A percentile compares a stretch with the other conserved stretches of the same genome.
Evolutionary conservation across 2,888 invertebrate species (phyloP).

Genomic region (Diogma glabrata): DNA sequence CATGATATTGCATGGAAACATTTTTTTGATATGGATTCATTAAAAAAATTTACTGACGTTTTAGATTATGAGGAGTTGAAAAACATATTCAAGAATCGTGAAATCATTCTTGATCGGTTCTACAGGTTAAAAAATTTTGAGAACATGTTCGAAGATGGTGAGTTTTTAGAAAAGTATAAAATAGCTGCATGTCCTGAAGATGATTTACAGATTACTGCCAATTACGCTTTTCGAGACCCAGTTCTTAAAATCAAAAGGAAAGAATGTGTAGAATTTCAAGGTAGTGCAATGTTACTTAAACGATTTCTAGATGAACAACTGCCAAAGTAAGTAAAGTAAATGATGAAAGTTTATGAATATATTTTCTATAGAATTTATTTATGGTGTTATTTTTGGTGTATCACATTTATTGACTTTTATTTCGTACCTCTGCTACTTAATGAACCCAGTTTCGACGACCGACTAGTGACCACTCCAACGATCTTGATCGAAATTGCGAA

Average conservation of each 20-base stretch:
- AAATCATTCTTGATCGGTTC: conserved; percentile 54
- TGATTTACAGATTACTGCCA: conserved; percentile 44
- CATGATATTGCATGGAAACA: conserved; percentile 61
- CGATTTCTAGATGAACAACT: conserved; percentile 42
- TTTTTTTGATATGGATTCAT: conserved; percentile 75
- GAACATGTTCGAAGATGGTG: conserved; percentile 69
- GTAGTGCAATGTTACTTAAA: conserved; percentile 51
- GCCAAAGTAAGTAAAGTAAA: conserved; percentile 3
- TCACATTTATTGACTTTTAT: no score
- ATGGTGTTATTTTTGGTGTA: no score
- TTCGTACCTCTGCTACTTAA: no score
- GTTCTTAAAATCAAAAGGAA: conserved; percentile 49
- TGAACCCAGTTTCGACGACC: no score
- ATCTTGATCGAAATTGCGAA: no score
- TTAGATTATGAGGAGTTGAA: conserved; percentile 72
- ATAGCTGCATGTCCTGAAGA: conserved; percentile 44
- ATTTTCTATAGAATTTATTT: no score
- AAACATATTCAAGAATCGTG: conserved; percentile 21
- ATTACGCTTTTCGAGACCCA: conserved; percentile 9
- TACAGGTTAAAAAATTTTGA: conserved; percentile 76
- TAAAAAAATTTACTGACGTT: conserved; percentile 70
- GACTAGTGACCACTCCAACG: no score
- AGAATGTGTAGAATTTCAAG: conserved; percentile 76
- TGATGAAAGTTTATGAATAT: no score
- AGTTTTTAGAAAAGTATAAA: conserved; percentile 75